Evolutionary conservation across 2,797 vertebrate species (phyloP).

Genomic region (Cuniculus paca): DNA sequence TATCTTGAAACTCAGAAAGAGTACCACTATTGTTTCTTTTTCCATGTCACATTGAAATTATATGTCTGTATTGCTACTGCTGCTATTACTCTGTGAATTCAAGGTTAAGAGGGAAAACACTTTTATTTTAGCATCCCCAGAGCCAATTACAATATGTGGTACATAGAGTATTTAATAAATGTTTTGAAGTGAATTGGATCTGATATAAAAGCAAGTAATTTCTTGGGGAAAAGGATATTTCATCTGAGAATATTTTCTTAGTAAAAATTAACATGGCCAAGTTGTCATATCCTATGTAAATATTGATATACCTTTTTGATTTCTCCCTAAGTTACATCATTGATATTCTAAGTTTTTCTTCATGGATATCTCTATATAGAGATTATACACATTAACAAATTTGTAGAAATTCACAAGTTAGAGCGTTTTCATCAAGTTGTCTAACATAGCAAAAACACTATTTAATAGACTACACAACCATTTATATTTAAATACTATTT

Average conservation of each 20-base stretch:
- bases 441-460: background rate
- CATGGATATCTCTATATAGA: background rate
- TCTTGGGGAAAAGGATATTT: background rate
- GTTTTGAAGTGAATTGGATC: slow-evolving; percentile 29
- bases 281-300: background rate
- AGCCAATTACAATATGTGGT: background rate
- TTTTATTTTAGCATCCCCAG: background rate
- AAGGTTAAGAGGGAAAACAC: background rate
- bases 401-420: background rate
- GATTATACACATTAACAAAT: background rate
- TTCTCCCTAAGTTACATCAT: background rate
- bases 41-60: background rate
- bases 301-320: background rate
- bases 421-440: background rate
- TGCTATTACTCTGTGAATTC: background rate
- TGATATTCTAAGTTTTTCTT: background rate
- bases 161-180: background rate
- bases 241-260: slow-evolving; percentile 28
- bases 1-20: background rate
- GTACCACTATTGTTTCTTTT: background rate
- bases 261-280: background rate
- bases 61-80: background rate
- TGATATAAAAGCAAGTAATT: slow-evolving; percentile 1
- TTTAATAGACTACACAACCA: background rate
- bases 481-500: background rate